Conservation (phyloP, 2,888 invertebrate genomes). For the Ophonus ardosiacus region DNA sequence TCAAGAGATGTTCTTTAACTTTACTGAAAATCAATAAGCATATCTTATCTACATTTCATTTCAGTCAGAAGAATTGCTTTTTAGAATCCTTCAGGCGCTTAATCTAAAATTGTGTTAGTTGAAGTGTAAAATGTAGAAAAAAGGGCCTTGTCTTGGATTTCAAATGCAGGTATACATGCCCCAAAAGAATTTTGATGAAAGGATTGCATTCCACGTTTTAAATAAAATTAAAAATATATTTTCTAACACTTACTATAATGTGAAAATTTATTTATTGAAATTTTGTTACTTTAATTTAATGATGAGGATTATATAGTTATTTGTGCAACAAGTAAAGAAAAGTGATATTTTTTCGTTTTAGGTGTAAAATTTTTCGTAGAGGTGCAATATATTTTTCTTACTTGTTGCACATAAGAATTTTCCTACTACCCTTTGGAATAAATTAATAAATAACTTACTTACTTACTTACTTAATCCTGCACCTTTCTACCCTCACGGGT, state of each 20-base stretch:
- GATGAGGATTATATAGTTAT: too few relatives aligned
- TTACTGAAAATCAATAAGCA: conserved; percentile 52
- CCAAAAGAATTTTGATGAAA: conserved; percentile 13
- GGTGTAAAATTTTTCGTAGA: too few relatives aligned
- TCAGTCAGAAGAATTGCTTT: conserved; percentile 34
- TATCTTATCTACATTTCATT: conserved; percentile 29
- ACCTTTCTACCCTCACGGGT: too few relatives aligned
- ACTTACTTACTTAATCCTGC: too few relatives aligned
- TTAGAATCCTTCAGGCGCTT: conserved; percentile 31
- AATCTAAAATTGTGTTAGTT: conserved; percentile 29
- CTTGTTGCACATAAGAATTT: too few relatives aligned
- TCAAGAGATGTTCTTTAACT: conserved; percentile 29
- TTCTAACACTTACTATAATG: background rate
- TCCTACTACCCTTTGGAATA: too few relatives aligned
- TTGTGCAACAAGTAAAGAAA: too few relatives aligned
- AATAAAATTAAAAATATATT: background rate
- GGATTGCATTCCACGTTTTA: background rate
- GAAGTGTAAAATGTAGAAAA: conserved; percentile 21
- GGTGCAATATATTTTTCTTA: too few relatives aligned
- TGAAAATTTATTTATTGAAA: too few relatives aligned
- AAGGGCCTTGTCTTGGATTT: background rate
- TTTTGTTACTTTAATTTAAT: too few relatives aligned
- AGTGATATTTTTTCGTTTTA: too few relatives aligned
- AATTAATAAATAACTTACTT: too few relatives aligned
- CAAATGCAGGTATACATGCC: background rate